Base-by-base conservation (phyloP, 2,888 invertebrate genomes). In the Chloromyia formosa region DNA sequence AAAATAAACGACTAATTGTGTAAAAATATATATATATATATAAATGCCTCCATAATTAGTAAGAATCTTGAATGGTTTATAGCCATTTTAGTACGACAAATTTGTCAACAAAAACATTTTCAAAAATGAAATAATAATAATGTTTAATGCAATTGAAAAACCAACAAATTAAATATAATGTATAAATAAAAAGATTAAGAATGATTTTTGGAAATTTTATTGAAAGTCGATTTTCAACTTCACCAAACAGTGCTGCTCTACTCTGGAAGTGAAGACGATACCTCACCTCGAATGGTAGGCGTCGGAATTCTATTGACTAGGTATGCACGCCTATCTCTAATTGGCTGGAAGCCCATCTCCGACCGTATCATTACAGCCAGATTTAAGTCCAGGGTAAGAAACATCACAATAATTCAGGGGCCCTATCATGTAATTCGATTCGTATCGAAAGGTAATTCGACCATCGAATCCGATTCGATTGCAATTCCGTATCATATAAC, bases 61-160 rank as follows among this genome's bases (percentile, higher is more conserved):
- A 62, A 73, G 35, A 35, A 42, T 56, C 22, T 73, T 23, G 58
- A 66, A 74, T 66, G 64, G 74, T 64, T 66, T n/a, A 74, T 40
- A 58, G 74, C 74, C 74, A 74, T 74, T 74, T 66, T 74, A 74
- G 74, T 74, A 74, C 74, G 74, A 42, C 74, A 74, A 74, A 60
- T 68, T 74, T 66, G 66, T 53, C 66, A 74, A 66, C 35, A 58
- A 42, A n/a, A 9, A 68, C 54, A 56, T 60, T 60, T 60, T 60
- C 60, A 60, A 60, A 60, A 60, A 23, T 60, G 27, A 60, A 22
- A 27, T 23, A 60, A 62, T 40, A 42, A 62, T 18, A 62, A 62
- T 62, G 62, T 62, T 62, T 35, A 53, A 62, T 62, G 62, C 62
- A 62, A 62, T 62, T 62, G 62, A 62, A 18, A 62, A 5, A 62